Base-by-base conservation (phyloP, 2,113 vertebrate genomes). In the Cyanocitta stelleri region DNA sequence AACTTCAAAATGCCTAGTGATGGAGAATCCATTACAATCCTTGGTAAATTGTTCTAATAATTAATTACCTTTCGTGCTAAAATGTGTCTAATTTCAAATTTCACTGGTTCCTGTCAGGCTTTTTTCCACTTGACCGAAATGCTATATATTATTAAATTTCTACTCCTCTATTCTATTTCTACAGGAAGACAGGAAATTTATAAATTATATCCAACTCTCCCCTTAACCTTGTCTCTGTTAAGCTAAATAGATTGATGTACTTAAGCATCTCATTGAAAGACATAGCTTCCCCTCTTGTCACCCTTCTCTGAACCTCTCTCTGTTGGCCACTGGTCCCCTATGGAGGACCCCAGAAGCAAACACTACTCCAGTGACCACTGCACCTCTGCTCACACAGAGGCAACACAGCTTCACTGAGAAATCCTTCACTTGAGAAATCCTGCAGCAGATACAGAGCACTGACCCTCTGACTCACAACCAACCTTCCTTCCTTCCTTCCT, bases 11-110 rank as follows among this genome's bases (percentile, higher is more conserved):
- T 86, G 52, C 29, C 29, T 73, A 59, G 48, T 71, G 82, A 86
- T 75, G 52, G 62, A 86, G 83, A 93, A 92, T 68, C 68, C 24
- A 87, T 92, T 86, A 74, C 68, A 93, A 43, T 72, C 44, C 52
- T 77, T 44, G 17, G 86, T 85, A 89, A 90, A 89, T 71, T 77
- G 52, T 90, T 90, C 79, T 73, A 80, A 87, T 88, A 88, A 96
- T 93, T 86, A 90, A 93, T 94, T 94, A 61, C 64, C 16, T 88
- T 88, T 52, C 19, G 59, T 54, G 20, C 21, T 93, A 88, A 91
- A 90, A 90, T 80, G 20, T 79, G 21, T 55, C 75, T 77, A 69
- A 49, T 85, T 96, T 96, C 82, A 93, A 35, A 85, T 93, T 96
- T 79, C 89, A 73, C 46, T 85, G 54, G 29, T 58, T 91, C 54